Conservation (phyloP, 1,140 invertebrate genomes). For the Dolichoris vasculosae region DNA sequence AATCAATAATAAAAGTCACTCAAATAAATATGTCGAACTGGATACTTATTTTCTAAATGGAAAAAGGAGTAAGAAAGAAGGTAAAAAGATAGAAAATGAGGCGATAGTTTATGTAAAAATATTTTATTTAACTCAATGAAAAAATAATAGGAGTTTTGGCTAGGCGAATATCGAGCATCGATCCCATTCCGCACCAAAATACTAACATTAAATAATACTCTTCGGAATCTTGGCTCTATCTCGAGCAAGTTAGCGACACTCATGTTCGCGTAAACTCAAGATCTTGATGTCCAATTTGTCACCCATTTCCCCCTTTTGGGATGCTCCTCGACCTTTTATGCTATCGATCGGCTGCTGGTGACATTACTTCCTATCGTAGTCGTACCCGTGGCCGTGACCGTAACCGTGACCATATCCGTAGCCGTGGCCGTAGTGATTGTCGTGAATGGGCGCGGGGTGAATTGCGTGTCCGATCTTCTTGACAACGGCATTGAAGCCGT, state of each 20-base stretch:
- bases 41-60: too few species aligned
- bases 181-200: background rate
- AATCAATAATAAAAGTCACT: background rate
- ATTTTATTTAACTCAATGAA: conserved; percentile 45
- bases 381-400: conserved; percentile 36
- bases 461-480: conserved; percentile 69
- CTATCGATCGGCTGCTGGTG: background rate
- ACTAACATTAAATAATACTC: conserved; percentile 39
- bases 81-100: background rate
- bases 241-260: background rate
- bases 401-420: conserved; percentile 33
- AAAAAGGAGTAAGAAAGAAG: background rate
- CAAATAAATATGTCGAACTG: background rate
- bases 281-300: background rate
- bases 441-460: conserved; percentile 64
- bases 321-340: background rate
- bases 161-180: background rate
- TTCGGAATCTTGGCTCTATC: background rate
- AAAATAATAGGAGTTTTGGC: conserved; percentile 12
- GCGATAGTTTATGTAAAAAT: conserved; percentile 36
- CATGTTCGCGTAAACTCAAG: background rate
- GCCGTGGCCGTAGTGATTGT: conserved; percentile 52
- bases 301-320: background rate
- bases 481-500: conserved; percentile 72
- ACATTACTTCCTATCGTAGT: conserved; percentile 41